Conservation (phyloP, 2,888 invertebrate genomes). For the Podabrus alpinus region DNA sequence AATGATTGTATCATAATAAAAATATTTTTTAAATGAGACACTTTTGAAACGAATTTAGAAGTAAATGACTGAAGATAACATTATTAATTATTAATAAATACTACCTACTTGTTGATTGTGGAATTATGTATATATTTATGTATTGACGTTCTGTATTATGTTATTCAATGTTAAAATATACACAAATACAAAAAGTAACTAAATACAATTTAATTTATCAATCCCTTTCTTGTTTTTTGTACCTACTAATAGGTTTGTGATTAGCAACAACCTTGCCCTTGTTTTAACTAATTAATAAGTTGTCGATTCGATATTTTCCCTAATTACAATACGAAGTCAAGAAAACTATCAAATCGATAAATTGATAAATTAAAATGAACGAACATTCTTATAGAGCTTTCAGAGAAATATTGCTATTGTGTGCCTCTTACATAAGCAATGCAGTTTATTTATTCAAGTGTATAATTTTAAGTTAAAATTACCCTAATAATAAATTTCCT, state of each 20-base stretch:
- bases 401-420: not conserved
- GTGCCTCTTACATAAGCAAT: not conserved
- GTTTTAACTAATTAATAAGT: not conserved
- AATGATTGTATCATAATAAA: not conserved
- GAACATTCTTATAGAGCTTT: not conserved
- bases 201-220: not conserved
- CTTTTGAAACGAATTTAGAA: constrained; percentile 11
- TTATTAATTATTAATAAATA: constrained; percentile 9
- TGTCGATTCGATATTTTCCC: constrained; percentile 3
- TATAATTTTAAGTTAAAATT: not conserved
- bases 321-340: not conserved
- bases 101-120: constrained; percentile 19
- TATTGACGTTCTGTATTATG: constrained; percentile 22
- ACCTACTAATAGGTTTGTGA: not conserved
- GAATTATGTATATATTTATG: constrained; percentile 27
- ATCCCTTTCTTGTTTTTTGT: not conserved
- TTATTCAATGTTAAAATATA: constrained; percentile 21
- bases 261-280: not conserved
- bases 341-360: not conserved
- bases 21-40: not conserved
- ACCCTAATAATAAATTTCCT: not conserved
- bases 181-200: not conserved
- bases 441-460: not conserved
- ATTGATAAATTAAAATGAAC: not conserved
- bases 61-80: constrained; percentile 20